Evolutionary conservation across 53 echinoderm and acorn worm genomes (phyloP).

Genomic region (Zoroaster sp.): DNA sequence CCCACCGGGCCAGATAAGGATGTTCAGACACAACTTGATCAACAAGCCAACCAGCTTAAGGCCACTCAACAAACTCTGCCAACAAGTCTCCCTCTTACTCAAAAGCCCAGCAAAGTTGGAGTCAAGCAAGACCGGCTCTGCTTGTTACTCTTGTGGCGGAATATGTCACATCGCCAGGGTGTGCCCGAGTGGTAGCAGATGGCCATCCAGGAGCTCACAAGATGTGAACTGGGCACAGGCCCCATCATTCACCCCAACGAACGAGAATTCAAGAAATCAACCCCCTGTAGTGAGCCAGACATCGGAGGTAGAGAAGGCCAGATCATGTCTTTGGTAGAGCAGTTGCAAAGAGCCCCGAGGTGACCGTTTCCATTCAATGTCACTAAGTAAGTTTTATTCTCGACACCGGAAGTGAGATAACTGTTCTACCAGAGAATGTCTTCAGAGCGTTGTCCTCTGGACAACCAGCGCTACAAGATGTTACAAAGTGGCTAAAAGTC

Average conservation of each 20-base stretch:
- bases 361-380: background rate
- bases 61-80: slow-evolving; percentile 5
- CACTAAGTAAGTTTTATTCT: background rate
- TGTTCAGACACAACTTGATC: slow-evolving; percentile 8
- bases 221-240: background rate
- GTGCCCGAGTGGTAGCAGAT: background rate
- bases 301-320: background rate
- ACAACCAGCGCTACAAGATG: background rate
- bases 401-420: slow-evolving; percentile 24
- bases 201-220: background rate
- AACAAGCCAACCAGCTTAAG: slow-evolving; percentile 14
- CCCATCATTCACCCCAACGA: background rate
- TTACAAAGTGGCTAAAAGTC: background rate
- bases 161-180: background rate
- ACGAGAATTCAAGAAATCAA: background rate
- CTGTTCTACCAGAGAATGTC: background rate
- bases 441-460: background rate
- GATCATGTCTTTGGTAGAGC: slow-evolving; percentile 19
- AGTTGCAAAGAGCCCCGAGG: slow-evolving; percentile 13
- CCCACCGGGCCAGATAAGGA: background rate
- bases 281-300: slow-evolving; percentile 34
- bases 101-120: background rate
- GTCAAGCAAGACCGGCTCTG: background rate
- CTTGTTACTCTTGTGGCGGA: slow-evolving; percentile 1
- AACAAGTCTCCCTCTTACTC: background rate